Evolutionary conservation across 2,888 invertebrate species (phyloP), one percentile per base, ranked within the genome.

Genomic region (Tromatobia lineatoria): DNA sequence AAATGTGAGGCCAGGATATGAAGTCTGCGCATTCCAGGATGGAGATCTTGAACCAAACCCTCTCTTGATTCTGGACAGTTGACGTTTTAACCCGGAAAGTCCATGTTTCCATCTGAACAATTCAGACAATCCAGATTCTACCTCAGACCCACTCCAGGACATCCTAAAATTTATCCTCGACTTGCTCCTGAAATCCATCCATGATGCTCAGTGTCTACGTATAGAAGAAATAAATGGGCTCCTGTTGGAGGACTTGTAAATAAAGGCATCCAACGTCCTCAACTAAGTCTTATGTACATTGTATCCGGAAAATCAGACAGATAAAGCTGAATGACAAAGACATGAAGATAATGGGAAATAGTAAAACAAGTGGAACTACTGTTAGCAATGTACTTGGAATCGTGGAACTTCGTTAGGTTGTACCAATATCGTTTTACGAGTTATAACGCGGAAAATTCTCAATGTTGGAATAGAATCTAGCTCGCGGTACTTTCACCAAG

Each of bases 401-500:
- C 67, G 25, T 25, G 25, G 29, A 34, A 80, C 70, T 83, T 75
- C 38, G 70, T 79, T 79, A 77, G 54, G 45, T 18, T 29, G 47
- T 38, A n/a, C 3, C 57, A 18, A 18, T n/a, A 18, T n/a, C 18
- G 67, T 18, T 10, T 47, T 11, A 8, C 2, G 54, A 59, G 38
- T 70, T 83, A 69, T 61, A 52, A 74, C 50, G 69, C 18, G 42
- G 64, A 45, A 79, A 69, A 79, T 74, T 75, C 66, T 61, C 20
- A 69, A 69, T 76, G 54, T 42, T 20, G 10, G 34, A 38, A 66
- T 47, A 11, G 47, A 79, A 75, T 74, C 59, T 61, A 20, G 61
- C 29, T 52, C 69, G 23, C 47, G 11, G 45, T 42, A 83, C 57
- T 80, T 76, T 83, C 66, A 23, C 42, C 66, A 15, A 76, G 59